phyloP scores from a whole-genome alignment of 2,888 invertebrate genomes.

The Caenorhabditis sp. region DNA sequence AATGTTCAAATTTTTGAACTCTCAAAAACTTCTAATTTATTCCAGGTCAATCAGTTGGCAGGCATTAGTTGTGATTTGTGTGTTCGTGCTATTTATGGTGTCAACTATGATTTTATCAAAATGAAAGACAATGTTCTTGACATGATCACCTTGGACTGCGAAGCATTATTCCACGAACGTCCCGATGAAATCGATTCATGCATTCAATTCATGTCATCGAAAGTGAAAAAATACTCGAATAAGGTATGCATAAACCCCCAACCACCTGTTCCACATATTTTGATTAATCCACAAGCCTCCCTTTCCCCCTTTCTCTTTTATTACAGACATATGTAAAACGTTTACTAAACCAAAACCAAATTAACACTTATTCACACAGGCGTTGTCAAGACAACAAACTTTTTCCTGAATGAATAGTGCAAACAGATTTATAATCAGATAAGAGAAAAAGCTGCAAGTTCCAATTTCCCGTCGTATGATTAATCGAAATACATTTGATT shows the following conservation, averaged over 20 bases:
- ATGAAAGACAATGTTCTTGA: slow-evolving; percentile 53
- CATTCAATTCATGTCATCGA: slow-evolving; percentile 45
- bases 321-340: not conserved
- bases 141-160: slow-evolving; percentile 51
- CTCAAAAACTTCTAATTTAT: not conserved
- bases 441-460: not conserved
- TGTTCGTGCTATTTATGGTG: slow-evolving; percentile 55
- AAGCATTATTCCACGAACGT: slow-evolving; percentile 48
- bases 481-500: not conserved
- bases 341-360: slow-evolving; percentile 9
- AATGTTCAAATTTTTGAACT: too few relatives aligned
- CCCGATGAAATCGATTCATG: slow-evolving; percentile 47
- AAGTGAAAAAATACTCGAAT: slow-evolving; percentile 50
- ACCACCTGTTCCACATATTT: not conserved
- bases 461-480: not conserved
- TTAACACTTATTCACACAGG: slow-evolving; percentile 38
- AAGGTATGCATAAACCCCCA: slow-evolving; percentile 39
- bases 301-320: not conserved
- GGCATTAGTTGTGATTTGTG: slow-evolving; percentile 59
- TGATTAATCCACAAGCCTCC: not conserved
- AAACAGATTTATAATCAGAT: slow-evolving; percentile 6
- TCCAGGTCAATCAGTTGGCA: slow-evolving; percentile 50
- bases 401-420: slow-evolving; percentile 21
- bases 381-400: slow-evolving; percentile 29
- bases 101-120: slow-evolving; percentile 57